Evolutionary conservation across 2,113 vertebrate genomes (phyloP).

Genomic region (Bettongia penicillata): DNA sequence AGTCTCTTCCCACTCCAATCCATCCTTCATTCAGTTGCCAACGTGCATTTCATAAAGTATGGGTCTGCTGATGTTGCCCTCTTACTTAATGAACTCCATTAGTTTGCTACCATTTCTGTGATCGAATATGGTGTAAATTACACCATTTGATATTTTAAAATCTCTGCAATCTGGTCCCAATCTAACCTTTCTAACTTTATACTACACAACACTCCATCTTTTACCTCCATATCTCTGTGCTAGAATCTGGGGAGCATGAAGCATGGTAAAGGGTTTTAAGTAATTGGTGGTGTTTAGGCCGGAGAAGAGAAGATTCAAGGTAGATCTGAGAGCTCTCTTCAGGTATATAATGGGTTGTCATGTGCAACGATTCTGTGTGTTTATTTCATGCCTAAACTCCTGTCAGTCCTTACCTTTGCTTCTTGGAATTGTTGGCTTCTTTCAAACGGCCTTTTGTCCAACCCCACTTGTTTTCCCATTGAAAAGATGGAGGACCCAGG

Average conservation of each 20-base stretch:
- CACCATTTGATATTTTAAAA: background rate
- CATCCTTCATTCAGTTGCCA: background rate
- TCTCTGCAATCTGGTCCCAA: background rate
- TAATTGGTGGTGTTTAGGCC: no score
- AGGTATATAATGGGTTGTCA: background rate
- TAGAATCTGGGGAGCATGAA: background rate
- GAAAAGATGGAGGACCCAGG: background rate
- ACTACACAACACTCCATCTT: background rate
- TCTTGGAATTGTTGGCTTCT: background rate
- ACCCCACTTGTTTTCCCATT: background rate
- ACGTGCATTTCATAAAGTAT: background rate
- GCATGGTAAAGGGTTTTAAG: background rate
- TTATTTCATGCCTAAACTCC: background rate
- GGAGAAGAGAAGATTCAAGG: background rate
- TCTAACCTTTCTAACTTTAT: background rate
- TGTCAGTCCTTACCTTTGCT: background rate
- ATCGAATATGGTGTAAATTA: background rate
- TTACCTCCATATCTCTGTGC: background rate
- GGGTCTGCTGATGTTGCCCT: background rate
- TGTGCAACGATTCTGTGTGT: background rate
- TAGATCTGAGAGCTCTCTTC: background rate
- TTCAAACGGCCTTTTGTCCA: background rate
- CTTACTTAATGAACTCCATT: background rate
- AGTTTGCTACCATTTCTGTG: background rate
- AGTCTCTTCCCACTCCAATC: background rate